Evolutionary conservation across 2,797 vertebrate species (phyloP).

Genomic region (Furcifer pardalis): DNA sequence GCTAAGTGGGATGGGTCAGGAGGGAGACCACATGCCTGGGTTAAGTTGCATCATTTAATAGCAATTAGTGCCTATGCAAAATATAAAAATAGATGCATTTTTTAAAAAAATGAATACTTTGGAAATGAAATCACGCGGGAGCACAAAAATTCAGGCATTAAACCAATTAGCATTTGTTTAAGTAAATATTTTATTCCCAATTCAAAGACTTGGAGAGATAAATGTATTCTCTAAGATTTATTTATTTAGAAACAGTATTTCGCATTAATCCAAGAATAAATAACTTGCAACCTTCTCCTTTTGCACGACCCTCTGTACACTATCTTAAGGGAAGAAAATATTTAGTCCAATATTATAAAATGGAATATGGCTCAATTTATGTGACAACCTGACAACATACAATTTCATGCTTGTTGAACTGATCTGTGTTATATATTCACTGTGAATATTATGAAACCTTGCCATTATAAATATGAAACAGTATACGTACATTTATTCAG

Average conservation of each 20-base stretch:
- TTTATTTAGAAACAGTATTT: constrained; percentile 56
- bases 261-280: constrained; percentile 59
- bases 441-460: constrained; percentile 78
- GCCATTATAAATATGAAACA: constrained; percentile 83
- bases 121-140: constrained; percentile 62
- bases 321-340: constrained; percentile 63
- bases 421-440: constrained; percentile 83
- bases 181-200: constrained; percentile 50
- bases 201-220: rapidly evolving
- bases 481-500: constrained; percentile 82
- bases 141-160: constrained; percentile 58
- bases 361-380: constrained; percentile 81
- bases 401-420: constrained; percentile 86
- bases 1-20: constrained; percentile 63
- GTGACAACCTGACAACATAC: constrained; percentile 84
- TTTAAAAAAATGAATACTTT: constrained; percentile 46
- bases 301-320: constrained; percentile 62
- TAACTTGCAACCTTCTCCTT: constrained; percentile 35
- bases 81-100: constrained; percentile 62
- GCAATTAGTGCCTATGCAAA: constrained; percentile 71
- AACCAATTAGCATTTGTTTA: constrained; percentile 67
- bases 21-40: constrained; percentile 53
- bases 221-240: constrained; percentile 42
- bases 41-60: constrained; percentile 59
- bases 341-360: constrained; percentile 78